A percentile compares a stretch with the other conserved stretches of the same genome.
Conservation (phyloP, 2,113 vertebrate genomes). For the Probosciger aterrimus region DNA sequence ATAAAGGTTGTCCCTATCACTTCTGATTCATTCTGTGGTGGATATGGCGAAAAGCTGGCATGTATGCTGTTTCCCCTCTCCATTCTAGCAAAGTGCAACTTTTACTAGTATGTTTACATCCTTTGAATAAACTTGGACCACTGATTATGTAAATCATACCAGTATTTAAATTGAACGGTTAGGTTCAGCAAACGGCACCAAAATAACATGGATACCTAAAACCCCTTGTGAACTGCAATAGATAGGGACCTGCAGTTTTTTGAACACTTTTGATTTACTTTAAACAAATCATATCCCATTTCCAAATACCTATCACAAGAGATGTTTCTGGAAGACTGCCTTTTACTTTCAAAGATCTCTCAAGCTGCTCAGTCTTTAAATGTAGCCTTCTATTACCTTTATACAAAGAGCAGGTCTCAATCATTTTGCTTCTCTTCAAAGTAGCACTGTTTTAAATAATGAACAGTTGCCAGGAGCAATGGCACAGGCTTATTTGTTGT, state of each 20-base stretch:
- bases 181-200: not conserved
- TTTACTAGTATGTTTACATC: not conserved
- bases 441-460: conserved; percentile 33
- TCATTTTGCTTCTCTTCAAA: not conserved
- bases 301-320: not conserved
- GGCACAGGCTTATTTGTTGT: conserved; percentile 1
- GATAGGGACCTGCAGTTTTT: not conserved
- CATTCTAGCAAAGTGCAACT: not conserved
- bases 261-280: not conserved
- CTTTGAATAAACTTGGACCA: not conserved
- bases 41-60: not conserved
- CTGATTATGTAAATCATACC: not conserved
- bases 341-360: not conserved
- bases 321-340: not conserved
- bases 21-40: not conserved
- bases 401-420: not conserved
- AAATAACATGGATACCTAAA: not conserved
- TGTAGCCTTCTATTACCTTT: not conserved
- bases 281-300: not conserved
- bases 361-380: not conserved
- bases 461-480: conserved; percentile 31
- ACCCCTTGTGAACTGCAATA: not conserved
- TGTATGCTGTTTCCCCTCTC: not conserved
- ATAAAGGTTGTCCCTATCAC: not conserved
- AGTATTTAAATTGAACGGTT: not conserved